Evolutionary conservation across 2,113 vertebrate genomes (phyloP).

Genomic region (Ornithorhynchus anatinus): DNA sequence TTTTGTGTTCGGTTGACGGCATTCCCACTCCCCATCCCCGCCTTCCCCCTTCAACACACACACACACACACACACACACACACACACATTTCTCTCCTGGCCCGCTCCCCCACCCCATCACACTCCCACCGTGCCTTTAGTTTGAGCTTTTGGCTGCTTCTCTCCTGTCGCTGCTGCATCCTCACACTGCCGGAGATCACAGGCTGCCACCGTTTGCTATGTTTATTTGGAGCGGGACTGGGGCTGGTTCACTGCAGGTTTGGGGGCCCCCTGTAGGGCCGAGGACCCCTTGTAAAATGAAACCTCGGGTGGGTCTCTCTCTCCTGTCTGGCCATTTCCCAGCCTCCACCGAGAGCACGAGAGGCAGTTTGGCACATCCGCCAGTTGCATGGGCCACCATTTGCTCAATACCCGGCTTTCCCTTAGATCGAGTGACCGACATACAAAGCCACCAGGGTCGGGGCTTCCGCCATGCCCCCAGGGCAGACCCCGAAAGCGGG

Average conservation of each 20-base stretch:
- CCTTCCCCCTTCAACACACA: slow-evolving; percentile 30
- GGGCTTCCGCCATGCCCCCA: background rate
- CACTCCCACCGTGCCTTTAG: no score
- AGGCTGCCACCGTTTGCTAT: slow-evolving; percentile 59
- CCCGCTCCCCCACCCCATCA: slow-evolving; percentile 42
- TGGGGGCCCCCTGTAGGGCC: slow-evolving; percentile 19
- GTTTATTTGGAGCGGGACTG: slow-evolving; percentile 60
- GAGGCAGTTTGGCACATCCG: background rate
- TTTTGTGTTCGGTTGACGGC: slow-evolving; percentile 69
- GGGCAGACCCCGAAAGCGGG: background rate
- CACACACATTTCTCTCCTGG: no score
- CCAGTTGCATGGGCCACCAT: background rate
- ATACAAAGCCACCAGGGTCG: no score
- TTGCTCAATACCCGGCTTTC: no score
- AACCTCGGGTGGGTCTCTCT: slow-evolving; percentile 66
- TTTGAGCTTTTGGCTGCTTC: slow-evolving; percentile 71
- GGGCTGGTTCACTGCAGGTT: slow-evolving; percentile 51
- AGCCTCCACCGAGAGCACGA: slow-evolving; percentile 18
- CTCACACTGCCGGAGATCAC: slow-evolving; percentile 56
- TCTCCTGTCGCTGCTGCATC: slow-evolving; percentile 64
- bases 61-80: no score
- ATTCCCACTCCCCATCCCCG: slow-evolving; percentile 35
- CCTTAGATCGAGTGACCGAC: no score
- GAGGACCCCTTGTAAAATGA: slow-evolving; percentile 51
- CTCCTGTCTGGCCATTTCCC: slow-evolving; percentile 60